These are phyloP conservation scores for Alosa alosa DNA, from an alignment of 2,113 vertebrate species.

Conservation along the genomic window DNA sequence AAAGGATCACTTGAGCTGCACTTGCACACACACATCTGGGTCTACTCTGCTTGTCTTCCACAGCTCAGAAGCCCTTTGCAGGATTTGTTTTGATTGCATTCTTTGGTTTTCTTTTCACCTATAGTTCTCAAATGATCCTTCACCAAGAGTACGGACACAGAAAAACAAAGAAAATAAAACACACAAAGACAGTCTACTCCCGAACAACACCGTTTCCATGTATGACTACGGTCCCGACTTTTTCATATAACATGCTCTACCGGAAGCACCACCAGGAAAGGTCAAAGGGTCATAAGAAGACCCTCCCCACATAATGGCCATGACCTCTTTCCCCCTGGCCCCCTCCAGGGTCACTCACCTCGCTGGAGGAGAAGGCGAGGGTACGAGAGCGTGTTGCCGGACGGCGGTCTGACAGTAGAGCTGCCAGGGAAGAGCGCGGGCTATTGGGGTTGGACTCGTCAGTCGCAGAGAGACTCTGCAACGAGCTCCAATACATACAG, in stretches of 20 bases:
- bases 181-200: no score
- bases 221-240: no score
- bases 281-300: neutral
- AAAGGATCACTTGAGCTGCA: neutral
- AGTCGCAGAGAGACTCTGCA: slow-evolving; percentile 79
- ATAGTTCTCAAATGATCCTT: no score
- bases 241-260: neutral
- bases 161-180: no score
- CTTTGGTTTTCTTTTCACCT: no score
- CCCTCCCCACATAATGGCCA: no score
- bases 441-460: slow-evolving; percentile 78
- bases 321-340: neutral
- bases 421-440: slow-evolving; percentile 79
- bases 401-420: slow-evolving; percentile 80
- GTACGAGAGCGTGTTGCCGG: slow-evolving; percentile 82
- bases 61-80: no score
- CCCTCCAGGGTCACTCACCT: slow-evolving; percentile 75
- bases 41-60: neutral
- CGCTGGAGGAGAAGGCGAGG: slow-evolving; percentile 86
- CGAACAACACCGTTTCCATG: no score
- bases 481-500: slow-evolving; percentile 67
- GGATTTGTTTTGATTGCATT: no score
- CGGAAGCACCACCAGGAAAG: neutral
- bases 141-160: no score
- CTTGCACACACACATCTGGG: neutral